These are phyloP conservation scores for Antedon mediterranea DNA, from an alignment of 53 echinoderm and acorn worm species.

Conservation along the genomic window DNA sequence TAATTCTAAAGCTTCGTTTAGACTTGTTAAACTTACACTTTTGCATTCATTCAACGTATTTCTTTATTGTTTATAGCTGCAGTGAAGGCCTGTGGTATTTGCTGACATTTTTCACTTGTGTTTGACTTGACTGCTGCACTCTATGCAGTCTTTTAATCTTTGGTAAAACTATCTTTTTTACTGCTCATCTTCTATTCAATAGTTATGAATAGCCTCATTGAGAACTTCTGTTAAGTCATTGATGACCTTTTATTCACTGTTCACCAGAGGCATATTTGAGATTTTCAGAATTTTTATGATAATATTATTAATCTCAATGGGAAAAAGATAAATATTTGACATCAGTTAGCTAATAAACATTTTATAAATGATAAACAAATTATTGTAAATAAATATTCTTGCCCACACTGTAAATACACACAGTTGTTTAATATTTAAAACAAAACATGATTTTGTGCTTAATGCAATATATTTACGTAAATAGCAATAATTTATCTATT, in stretches of 20 bases:
- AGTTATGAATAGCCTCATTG: not conserved
- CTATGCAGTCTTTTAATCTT: not conserved
- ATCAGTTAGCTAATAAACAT: not conserved
- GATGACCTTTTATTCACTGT: not conserved
- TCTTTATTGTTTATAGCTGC: not conserved
- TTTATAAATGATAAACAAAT: too few species aligned
- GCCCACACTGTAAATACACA: too few species aligned
- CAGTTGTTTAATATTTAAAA: too few species aligned
- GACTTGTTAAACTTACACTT: too few species aligned
- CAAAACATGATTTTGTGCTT: too few species aligned
- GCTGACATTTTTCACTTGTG: not conserved
- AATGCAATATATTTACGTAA: too few species aligned
- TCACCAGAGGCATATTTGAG: not conserved
- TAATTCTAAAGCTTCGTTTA: too few species aligned
- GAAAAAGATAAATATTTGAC: not conserved
- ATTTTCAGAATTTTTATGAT: not conserved
- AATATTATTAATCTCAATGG: not conserved
- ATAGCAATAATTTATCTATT: too few species aligned
- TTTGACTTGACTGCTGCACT: not conserved
- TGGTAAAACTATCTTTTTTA: not conserved
- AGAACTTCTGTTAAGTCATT: not conserved
- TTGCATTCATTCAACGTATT: too few species aligned
- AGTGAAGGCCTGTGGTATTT: not conserved
- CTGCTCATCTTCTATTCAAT: not conserved
- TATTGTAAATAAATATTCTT: too few species aligned